Evolutionary conservation across 2,888 invertebrate genomes (phyloP), one percentile per base, ranked within the genome.

Genomic region (Agrypnus murinus): DNA sequence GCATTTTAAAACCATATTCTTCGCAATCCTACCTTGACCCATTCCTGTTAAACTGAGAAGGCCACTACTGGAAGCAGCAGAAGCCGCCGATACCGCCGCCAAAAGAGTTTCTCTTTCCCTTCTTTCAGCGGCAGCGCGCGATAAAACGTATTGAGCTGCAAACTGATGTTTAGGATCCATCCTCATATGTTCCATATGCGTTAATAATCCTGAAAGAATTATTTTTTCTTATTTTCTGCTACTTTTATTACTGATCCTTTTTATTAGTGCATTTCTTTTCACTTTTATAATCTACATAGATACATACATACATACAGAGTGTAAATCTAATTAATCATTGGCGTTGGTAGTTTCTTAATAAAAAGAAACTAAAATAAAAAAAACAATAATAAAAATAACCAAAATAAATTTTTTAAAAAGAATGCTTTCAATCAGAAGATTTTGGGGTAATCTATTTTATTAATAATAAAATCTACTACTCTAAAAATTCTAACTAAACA

Each of bases 81-180:
- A 83, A 34, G 82, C 82, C 14, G 82, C 82, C 7, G 85, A 84
- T 84, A 86, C 53, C 89, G 92, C 0, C 7, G 92, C 89, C 63
- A 96, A 87, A 63, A 93, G 86, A 38, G 88, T 89, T 82, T 96
- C 96, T 53, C 96, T 87, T 82, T 96, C 96, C 75, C 96, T 89
- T 77, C 96, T 89, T 82, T 96, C 96, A 12, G 96, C 96, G 6
- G 96, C 96, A 7, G 96, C 97, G 78, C 96, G 88, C 66, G 95
- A 95, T 36, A 97, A 87, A 46, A 97, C 96, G 86, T 96, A 97
- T 83, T 97, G 97, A 31, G 97, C 96, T 43, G 96, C 96, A 82
- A 97, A 97, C 85, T 96, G 96, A 87, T 97, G 96, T 85, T 97
- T 97, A 0, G 96, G 96, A 85, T 97, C 96, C 96, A 96, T 96